These are phyloP conservation scores for Dolichoris vasculosae DNA, from an alignment of 1,140 invertebrate genomes.

Conservation along the genomic window DNA sequence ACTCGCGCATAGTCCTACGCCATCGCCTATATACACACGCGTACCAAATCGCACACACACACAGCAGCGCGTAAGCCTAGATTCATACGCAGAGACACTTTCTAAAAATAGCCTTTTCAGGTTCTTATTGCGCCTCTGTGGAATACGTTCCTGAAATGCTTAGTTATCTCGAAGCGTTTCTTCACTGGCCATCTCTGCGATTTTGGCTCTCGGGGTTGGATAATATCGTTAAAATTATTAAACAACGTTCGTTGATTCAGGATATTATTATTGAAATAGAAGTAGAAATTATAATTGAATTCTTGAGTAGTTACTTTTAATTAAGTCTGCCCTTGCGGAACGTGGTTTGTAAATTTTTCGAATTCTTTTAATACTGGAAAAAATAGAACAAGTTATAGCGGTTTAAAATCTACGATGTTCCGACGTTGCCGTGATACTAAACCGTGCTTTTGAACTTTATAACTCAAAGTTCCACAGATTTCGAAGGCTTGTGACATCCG, in stretches of 20 bases:
- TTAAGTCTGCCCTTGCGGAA: neutral
- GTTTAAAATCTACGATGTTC: neutral
- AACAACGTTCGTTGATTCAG: neutral
- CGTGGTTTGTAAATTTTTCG: neutral
- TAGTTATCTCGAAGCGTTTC: neutral
- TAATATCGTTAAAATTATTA: neutral
- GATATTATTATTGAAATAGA: neutral
- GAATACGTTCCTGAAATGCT: neutral
- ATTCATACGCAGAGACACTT: neutral
- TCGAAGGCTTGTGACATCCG: neutral
- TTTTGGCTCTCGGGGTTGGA: neutral
- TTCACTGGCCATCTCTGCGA: neutral
- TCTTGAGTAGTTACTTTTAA: neutral
- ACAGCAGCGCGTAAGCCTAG: neutral
- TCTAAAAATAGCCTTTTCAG: neutral
- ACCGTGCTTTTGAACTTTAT: neutral
- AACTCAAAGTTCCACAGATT: constrained; percentile 3
- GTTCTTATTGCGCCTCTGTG: neutral
- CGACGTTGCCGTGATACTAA: neutral
- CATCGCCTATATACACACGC: neutral
- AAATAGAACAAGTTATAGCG: neutral
- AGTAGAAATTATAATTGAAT: neutral
- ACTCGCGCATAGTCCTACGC: no score
- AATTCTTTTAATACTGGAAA: constrained; percentile 2
- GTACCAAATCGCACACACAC: neutral